Percentiles rank a stretch among this genome's conserved stretches.
These are phyloP conservation scores for Protomyctophum bolini DNA, from an alignment of 2,113 vertebrate species.

Conservation along the genomic window DNA sequence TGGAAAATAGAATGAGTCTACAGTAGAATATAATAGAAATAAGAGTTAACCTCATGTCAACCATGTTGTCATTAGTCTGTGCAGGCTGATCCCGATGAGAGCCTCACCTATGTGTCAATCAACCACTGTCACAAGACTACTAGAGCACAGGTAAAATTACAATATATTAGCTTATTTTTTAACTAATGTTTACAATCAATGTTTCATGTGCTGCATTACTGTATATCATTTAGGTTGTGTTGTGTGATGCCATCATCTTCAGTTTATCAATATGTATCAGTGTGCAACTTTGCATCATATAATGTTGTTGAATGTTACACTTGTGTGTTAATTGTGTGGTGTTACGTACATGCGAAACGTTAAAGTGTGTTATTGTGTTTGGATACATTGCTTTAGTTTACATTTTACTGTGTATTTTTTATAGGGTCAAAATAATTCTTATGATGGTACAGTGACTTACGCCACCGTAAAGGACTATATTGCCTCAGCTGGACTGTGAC, in stretches of 20 bases:
- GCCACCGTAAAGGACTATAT: constrained; percentile 2
- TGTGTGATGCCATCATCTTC: no score
- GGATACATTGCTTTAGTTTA: no score
- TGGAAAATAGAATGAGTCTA: no score
- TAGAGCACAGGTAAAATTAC: not conserved
- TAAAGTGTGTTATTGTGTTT: not conserved
- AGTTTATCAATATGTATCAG: no score
- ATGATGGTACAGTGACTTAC: constrained; percentile 32
- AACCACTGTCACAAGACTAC: not conserved
- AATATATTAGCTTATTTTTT: not conserved
- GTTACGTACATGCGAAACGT: not conserved
- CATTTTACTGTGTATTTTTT: not conserved
- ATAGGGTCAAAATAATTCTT: not conserved
- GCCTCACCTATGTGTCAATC: constrained; percentile 38
- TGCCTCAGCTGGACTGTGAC: not conserved
- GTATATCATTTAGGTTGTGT: no score
- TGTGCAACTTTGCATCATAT: no score
- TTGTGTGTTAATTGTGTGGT: not conserved
- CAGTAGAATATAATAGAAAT: no score
- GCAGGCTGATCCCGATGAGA: constrained; percentile 33
- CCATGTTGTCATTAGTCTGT: not conserved
- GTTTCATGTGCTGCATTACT: no score
- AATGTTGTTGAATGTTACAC: no score
- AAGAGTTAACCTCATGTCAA: not conserved
- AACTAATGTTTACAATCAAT: no score